These are phyloP conservation scores for Catamblyrhynchus diadema DNA, from an alignment of 2,797 vertebrate species.

Conservation along the genomic window DNA sequence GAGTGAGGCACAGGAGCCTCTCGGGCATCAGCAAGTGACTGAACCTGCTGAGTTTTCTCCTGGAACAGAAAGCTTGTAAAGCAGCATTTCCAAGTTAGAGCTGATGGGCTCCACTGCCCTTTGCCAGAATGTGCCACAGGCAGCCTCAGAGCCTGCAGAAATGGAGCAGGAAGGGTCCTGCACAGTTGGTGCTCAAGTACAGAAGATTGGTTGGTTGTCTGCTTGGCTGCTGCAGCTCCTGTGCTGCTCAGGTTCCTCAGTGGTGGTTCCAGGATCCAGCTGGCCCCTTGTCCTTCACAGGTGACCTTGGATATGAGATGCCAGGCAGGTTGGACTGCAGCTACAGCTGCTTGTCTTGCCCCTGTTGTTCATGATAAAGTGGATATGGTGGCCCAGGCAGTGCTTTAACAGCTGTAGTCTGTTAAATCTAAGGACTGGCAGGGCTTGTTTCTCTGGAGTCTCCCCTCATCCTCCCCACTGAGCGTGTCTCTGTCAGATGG, in stretches of 20 bases:
- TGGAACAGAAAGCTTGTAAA: fast-evolving
- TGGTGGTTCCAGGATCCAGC: neutral
- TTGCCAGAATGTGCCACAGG: neutral
- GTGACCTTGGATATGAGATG: neutral
- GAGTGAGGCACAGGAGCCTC: neutral
- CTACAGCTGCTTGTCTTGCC: neutral
- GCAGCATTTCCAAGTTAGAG: neutral
- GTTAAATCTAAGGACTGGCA: neutral
- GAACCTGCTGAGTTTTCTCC: neutral
- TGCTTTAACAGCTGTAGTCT: neutral
- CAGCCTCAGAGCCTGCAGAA: neutral
- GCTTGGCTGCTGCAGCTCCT: neutral
- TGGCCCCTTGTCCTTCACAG: neutral
- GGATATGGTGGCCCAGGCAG: neutral
- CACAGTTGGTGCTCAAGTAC: neutral
- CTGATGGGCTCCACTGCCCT: neutral
- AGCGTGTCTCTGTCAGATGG: neutral
- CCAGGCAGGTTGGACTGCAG: neutral
- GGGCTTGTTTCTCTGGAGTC: neutral
- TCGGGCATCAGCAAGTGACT: neutral
- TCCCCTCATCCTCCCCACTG: neutral
- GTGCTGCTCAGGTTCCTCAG: neutral
- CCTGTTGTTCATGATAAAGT: fast-evolving
- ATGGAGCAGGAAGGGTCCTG: neutral
- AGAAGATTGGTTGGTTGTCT: neutral